Percentiles rank a stretch among this genome's conserved stretches.
phyloP scores from a whole-genome alignment of 2,113 vertebrate genomes.

The Pavo muticus region DNA sequence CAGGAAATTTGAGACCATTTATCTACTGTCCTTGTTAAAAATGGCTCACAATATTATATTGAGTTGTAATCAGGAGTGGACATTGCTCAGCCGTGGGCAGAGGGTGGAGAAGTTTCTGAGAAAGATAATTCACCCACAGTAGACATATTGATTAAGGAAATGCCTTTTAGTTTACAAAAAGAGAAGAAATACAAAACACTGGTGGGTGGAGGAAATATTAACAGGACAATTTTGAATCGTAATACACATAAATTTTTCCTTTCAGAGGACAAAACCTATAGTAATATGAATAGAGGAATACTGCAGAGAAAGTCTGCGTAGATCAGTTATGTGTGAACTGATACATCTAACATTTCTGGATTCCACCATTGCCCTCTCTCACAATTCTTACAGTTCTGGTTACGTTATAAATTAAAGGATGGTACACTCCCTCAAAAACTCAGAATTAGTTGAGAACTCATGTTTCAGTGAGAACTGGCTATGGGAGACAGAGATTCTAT shows the following conservation, averaged over 20 bases:
- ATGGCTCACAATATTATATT: neutral
- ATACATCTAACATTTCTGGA: neutral
- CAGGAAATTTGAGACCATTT: conserved; percentile 16
- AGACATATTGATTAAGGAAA: neutral
- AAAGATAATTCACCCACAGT: neutral
- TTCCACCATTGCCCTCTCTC: neutral
- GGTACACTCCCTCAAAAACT: accelerated
- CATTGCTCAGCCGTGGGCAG: neutral
- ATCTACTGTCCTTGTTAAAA: neutral
- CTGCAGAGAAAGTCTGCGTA: neutral
- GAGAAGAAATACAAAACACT: neutral
- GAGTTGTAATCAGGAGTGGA: neutral
- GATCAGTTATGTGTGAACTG: neutral
- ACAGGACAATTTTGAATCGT: neutral
- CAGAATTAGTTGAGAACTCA: neutral
- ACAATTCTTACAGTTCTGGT: neutral
- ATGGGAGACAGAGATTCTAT: neutral
- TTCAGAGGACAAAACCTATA: neutral
- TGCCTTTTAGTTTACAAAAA: neutral
- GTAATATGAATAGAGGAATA: neutral
- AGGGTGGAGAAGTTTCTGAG: neutral
- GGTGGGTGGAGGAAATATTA: neutral
- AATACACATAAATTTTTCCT: neutral
- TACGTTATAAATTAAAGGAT: neutral
- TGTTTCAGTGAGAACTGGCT: neutral